Conservation (phyloP, 2,797 vertebrate species). For the Neoniphon sammara region DNA sequence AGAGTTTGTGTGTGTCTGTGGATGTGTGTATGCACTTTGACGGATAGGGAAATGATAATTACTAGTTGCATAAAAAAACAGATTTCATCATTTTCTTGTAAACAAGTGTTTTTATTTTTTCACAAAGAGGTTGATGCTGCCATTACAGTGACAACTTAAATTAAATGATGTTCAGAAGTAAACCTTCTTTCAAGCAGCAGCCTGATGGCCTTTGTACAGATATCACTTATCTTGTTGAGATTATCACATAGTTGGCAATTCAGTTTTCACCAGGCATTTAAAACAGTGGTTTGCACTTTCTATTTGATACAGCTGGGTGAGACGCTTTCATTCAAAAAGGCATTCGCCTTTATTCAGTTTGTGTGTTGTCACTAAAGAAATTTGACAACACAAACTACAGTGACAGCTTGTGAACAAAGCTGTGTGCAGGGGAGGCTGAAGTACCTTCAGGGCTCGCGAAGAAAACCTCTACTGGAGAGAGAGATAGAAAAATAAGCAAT, state of each 20-base stretch:
- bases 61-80: background rate
- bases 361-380: background rate
- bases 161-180: background rate
- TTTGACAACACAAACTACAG: slow-evolving; percentile 21
- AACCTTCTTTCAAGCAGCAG: background rate
- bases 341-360: slow-evolving; percentile 29
- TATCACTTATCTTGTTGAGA: background rate
- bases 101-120: background rate
- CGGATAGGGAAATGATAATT: background rate
- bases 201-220: background rate
- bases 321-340: slow-evolving; percentile 46
- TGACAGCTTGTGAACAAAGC: slow-evolving; percentile 39
- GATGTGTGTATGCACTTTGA: slow-evolving; percentile 4
- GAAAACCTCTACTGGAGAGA: slow-evolving; percentile 10
- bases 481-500: background rate
- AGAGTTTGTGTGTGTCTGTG: background rate
- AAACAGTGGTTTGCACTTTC: slow-evolving; percentile 7
- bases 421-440: slow-evolving; percentile 25
- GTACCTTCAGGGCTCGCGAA: slow-evolving; percentile 39
- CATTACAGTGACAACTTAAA: background rate
- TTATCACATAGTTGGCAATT: slow-evolving; percentile 7
- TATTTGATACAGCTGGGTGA: slow-evolving; percentile 23
- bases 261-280: slow-evolving; percentile 17
- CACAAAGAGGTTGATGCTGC: background rate
- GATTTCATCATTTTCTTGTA: background rate